Base-by-base conservation (phyloP, 2,888 invertebrate genomes). In the Nomada flava region DNA sequence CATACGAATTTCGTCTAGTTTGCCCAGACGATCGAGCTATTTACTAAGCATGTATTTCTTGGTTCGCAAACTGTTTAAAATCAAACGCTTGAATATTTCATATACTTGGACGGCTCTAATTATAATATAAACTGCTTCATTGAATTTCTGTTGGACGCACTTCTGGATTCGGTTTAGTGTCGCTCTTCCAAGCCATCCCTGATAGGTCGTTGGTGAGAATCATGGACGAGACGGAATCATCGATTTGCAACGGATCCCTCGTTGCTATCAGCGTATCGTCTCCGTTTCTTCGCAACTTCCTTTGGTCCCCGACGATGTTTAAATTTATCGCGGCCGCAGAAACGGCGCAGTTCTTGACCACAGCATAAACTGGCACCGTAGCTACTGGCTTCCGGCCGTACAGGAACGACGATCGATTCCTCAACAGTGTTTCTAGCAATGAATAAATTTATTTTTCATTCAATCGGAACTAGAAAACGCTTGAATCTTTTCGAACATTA, bases 301-400 rank as follows among this genome's bases (percentile, higher is more conserved):
- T 63, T 52, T 63, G 65, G n/a, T 72, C 71, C 13, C 57, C 62
- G 47, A 26, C 18, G 18, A 11, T 50, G 20, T 63, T 83, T 36
- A 57, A 50, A 36, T 53, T 62, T 26, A 36, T 57, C 60, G 26
- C 18, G 7, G 79, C 71, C 42, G 53, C 23, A 23, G 60, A n/a
- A 44, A 15, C 18, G 44, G 42, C 79, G 89, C 96, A 96, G 67
- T 95, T 91, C 63, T 94, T 94, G 18, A 96, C 94, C 59, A 95
- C 93, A 0, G 95, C 95, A 88, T 96, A 96, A 73, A 96, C 94
- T 26, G 96, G 95, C 57, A 96, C 95, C 15, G 94, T 92, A 52
- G 94, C 92, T 62, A 93, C 91, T 26, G 96, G 96, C 93, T 95
- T 95, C 73, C 94, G 94, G 0, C 96, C 96, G 89, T 95, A 95